Evolutionary conservation across 1,140 invertebrate genomes (phyloP), one percentile per base, ranked within the genome.

Genomic region (Agraylea sexmaculata): DNA sequence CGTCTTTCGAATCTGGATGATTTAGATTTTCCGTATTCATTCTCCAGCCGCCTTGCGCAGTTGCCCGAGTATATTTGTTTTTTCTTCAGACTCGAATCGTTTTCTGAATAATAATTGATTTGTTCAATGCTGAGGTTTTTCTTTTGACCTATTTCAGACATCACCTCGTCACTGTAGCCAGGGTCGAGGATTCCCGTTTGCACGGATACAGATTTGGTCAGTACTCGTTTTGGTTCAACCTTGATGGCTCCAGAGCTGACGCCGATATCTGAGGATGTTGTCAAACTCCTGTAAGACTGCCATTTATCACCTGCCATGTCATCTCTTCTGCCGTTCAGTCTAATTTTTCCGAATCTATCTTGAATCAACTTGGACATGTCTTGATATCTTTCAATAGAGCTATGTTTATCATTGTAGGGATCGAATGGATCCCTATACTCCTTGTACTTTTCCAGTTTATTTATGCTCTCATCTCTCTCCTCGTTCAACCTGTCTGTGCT

Each of bases 331-430:
- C 28, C 30, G 7, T 23, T 20, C n/a, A 43, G 22, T 39, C 60
- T 53, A n/a, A 56, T 53, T 27, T 57, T 60, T 8, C 71, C 70
- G 45, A 73, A 74, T 38, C 63, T 60, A 47, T 73, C 70, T 53
- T 71, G 68, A 41, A 74, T 63, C 23, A 74, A 47, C 53, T 74
- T 74, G 1, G 70, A 68, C 71, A 74, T 73, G 44, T 74, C 71
- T 45, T 71, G 70, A 41, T 73, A 74, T 23, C 71, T 59, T 47
- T 74, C 70, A 48, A 74, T 72, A 22, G 71, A 68, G 43, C 62
- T 64, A 47, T 62, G 62, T 50, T 68, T 68, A 40, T 68, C 65
- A 16, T 54, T 58, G 22, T 57, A 49, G 13, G 64, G 65, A 54
- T 68, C 64, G 37, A 68, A 68, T 2, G 65, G 65, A 51, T 68